Percentiles rank a stretch among this genome's conserved stretches.
Evolutionary conservation across 1,140 invertebrate species (phyloP).

Genomic region (Tetranychus urticae): DNA sequence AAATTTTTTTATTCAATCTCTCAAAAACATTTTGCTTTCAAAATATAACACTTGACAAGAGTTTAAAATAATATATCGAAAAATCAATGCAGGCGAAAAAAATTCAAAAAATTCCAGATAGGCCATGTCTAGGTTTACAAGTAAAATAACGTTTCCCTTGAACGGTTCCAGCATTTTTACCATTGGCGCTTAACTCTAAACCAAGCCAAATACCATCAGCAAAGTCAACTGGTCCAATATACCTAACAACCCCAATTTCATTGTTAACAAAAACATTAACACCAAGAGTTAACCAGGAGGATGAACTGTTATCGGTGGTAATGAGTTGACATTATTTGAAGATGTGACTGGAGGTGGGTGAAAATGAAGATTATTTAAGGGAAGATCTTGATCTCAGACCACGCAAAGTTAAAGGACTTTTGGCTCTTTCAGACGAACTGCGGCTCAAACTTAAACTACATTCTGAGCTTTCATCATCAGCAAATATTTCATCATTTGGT

Average conservation of each 20-base stretch:
- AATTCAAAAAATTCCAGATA: constrained; percentile 18
- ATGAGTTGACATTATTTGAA: too few relatives aligned
- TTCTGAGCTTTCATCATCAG: neutral
- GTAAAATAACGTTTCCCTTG: constrained; percentile 72
- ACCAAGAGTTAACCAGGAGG: neutral
- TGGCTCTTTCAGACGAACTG: neutral
- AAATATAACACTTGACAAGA: too few relatives aligned
- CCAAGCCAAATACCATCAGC: constrained; percentile 83
- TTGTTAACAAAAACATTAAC: constrained; percentile 14
- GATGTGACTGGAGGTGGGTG: neutral
- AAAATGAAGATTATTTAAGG: neutral
- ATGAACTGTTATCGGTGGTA: neutral
- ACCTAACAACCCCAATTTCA: constrained; percentile 57
- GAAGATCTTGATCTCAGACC: neutral
- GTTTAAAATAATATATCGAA: too few relatives aligned
- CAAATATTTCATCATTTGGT: neutral
- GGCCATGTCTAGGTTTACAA: constrained; percentile 61
- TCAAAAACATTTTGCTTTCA: too few relatives aligned
- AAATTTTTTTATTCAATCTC: too few relatives aligned
- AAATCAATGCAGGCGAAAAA: too few relatives aligned
- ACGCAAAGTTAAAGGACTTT: neutral
- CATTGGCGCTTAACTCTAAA: constrained; percentile 67
- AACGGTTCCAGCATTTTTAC: constrained; percentile 81
- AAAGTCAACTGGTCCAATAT: constrained; percentile 65
- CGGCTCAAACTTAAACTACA: neutral